phyloP scores from a whole-genome alignment of 64 coral and sea anemone species.

The Stylophora pistillata region DNA sequence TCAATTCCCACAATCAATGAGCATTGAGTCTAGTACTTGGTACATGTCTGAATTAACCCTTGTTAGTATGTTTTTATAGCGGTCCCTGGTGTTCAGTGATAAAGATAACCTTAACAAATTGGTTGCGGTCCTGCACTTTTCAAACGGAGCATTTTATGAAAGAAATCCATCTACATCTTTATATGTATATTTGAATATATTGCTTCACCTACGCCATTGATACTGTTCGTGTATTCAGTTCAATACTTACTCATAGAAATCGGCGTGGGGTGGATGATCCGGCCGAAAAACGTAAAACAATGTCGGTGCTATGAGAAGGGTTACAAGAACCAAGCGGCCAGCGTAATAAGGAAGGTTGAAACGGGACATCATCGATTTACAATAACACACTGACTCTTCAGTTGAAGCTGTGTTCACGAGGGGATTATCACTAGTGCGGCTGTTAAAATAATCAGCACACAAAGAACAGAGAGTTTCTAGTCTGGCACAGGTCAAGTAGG shows the following conservation, averaged over 20 bases:
- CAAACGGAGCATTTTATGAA: no score
- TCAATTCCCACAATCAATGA: no score
- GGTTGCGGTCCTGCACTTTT: no score
- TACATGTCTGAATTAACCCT: no score
- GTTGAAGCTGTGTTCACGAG: not conserved
- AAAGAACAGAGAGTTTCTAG: not conserved
- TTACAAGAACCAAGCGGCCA: constrained; percentile 1
- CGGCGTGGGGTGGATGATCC: not conserved
- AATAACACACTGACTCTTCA: not conserved
- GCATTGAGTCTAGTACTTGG: no score
- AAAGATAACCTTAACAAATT: no score
- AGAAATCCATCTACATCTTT: no score
- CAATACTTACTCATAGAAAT: constrained; percentile 22
- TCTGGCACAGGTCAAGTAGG: not conserved
- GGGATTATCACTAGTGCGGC: not conserved
- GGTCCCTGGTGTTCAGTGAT: no score
- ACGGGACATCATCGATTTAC: not conserved
- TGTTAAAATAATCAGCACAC: not conserved
- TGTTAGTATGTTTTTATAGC: no score
- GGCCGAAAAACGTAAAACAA: constrained; percentile 31
- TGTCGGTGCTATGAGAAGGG: not conserved
- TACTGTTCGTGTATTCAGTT: not conserved
- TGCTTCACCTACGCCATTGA: not conserved
- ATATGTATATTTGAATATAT: no score
- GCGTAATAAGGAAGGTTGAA: not conserved